Conservation (phyloP, 2,797 vertebrate species). For the Phrynocephalus guinanensis region DNA sequence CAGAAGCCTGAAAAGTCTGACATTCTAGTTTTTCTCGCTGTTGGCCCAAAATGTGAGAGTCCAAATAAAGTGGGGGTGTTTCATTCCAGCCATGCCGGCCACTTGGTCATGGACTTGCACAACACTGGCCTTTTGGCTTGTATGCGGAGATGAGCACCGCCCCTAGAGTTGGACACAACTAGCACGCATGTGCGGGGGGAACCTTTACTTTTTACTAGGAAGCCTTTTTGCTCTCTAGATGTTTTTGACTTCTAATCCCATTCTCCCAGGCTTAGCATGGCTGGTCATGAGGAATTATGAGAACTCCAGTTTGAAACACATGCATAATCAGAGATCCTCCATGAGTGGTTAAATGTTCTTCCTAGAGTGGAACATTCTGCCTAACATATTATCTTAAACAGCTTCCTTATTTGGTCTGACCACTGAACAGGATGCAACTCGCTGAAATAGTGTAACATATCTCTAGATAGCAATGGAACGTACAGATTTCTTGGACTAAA, state of each 20-base stretch:
- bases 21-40: not conserved
- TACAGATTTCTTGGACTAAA: not conserved
- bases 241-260: not conserved
- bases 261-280: not conserved
- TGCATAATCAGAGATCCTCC: not conserved
- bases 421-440: not conserved
- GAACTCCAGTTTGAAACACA: not conserved
- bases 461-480: not conserved
- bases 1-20: not conserved
- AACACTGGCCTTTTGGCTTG: no score
- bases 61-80: not conserved
- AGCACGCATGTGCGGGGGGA: no score
- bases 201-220: not conserved
- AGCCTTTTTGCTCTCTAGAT: not conserved
- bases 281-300: not conserved
- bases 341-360: not conserved
- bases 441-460: not conserved
- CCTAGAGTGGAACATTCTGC: not conserved
- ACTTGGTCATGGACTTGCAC: no score
- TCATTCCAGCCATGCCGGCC: no score
- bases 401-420: not conserved
- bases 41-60: not conserved
- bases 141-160: no score
- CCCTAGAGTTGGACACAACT: no score
- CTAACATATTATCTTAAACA: not conserved